A percentile compares a stretch with the other conserved stretches of the same genome.
Conservation (phyloP, 2,888 invertebrate species). For the Gymnosoma rotundatum region DNA sequence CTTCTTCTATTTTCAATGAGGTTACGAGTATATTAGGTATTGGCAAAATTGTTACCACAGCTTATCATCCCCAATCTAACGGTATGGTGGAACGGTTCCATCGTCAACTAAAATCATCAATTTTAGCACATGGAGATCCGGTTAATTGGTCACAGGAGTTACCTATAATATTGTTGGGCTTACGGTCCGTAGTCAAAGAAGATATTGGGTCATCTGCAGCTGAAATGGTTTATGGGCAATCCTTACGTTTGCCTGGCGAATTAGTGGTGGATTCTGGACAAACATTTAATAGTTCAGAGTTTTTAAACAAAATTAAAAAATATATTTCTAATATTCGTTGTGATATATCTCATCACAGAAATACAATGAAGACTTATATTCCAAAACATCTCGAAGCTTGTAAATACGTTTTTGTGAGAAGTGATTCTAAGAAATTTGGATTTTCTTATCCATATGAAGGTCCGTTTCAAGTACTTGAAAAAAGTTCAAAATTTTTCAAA, state of each 20-base stretch:
- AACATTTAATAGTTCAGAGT: background rate
- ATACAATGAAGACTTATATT: background rate
- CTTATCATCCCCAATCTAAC: background rate
- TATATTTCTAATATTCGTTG: slow-evolving; percentile 3
- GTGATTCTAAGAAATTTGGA: slow-evolving; percentile 2
- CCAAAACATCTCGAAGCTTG: background rate
- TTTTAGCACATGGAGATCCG: background rate
- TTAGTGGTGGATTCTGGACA: background rate
- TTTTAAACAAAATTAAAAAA: background rate
- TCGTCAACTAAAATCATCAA: background rate
- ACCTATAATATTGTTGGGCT: background rate
- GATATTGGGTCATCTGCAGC: background rate
- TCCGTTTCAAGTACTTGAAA: background rate
- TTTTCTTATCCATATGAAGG: background rate
- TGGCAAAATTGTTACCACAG: background rate
- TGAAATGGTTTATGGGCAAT: background rate
- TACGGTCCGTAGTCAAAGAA: background rate
- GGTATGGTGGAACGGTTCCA: background rate
- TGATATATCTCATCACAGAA: background rate
- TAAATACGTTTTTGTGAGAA: slow-evolving; percentile 5
- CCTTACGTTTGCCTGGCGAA: background rate
- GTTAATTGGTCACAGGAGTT: background rate
- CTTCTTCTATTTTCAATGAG: no score
- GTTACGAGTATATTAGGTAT: background rate
- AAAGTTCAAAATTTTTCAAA: background rate